Evolutionary conservation across 2,888 invertebrate genomes (phyloP), one percentile per base, ranked within the genome.

Genomic region (Mellilla xanthometata): DNA sequence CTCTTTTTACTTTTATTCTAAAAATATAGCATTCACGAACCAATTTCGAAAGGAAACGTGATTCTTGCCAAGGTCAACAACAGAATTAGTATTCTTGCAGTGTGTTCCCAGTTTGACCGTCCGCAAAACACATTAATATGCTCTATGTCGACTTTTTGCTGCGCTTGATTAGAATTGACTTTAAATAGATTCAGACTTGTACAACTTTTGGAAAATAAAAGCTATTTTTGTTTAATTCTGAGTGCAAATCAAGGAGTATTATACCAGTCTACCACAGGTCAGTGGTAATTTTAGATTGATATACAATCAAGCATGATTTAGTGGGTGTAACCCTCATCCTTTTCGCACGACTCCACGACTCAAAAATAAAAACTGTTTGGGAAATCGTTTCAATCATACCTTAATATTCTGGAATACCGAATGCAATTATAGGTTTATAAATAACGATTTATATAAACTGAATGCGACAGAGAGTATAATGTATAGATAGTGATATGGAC

Each of bases 1-100:
- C 71, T 76, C 76, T 84, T 88, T 87, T 88, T 88, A 80, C 74
- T 87, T 84, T 87, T 86, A 78, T 86, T 86, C 80, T 82, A 81
- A 86, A 88, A 86, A 88, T 86, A 88, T 83, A 80, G 81, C 81
- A 82, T 87, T 85, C 87, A 81, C 87, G 78, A 80, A 80, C 85
- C 86, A 84, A 88, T 88, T 88, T 88, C 77, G 87, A 88, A 88
- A 89, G 85, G 88, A 88, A 89, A 88, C 88, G 87, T 84, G 88
- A 84, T 83, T 83, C 75, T 70, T 75, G 71, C 72, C 85, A 89
- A 89, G 88, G 88, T 86, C 82, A 78, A 69, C 81, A 77, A 68
- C 68, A 61, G 72, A 81, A 86, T 89, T 89, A 88, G 88, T 88
- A 87, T 86, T 81, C 85, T 78, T 73, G 71, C 73, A 74, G 76